Conservation (phyloP, 2,888 invertebrate species). For the Trissolcus japonicus region DNA sequence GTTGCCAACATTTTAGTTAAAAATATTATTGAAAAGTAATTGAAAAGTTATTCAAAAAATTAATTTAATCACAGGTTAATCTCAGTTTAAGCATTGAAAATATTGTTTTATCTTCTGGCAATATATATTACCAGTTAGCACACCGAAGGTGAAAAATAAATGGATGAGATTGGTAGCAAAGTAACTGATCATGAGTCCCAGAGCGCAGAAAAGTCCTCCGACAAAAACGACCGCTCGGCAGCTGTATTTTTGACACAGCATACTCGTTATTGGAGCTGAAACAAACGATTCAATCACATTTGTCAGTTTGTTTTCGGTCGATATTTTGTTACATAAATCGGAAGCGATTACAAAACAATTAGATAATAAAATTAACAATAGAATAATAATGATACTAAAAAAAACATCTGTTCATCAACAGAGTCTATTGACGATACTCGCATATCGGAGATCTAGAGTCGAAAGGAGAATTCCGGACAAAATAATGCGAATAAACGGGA, state of each 20-base stretch:
- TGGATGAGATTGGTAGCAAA: slow-evolving; percentile 84
- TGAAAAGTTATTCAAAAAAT: no score
- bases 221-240: slow-evolving; percentile 84
- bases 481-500: slow-evolving; percentile 40
- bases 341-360: no score
- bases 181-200: slow-evolving; percentile 83
- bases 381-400: no score
- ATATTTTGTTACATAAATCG: background rate
- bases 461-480: slow-evolving; percentile 48
- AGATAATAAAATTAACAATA: no score
- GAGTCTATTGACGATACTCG: slow-evolving; percentile 32
- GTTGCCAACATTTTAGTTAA: no score
- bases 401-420: background rate
- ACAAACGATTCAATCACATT: slow-evolving; percentile 38
- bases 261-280: slow-evolving; percentile 84
- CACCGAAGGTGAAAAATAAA: slow-evolving; percentile 84
- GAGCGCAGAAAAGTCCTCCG: slow-evolving; percentile 84
- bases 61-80: no score
- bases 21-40: no score
- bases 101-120: no score
- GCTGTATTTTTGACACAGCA: slow-evolving; percentile 81
- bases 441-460: slow-evolving; percentile 46
- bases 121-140: slow-evolving; percentile 84
- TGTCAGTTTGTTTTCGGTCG: background rate
- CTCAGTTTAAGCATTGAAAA: no score